Evolutionary conservation across 2,888 invertebrate species (phyloP).

Genomic region (Chrysodeixis includens): DNA sequence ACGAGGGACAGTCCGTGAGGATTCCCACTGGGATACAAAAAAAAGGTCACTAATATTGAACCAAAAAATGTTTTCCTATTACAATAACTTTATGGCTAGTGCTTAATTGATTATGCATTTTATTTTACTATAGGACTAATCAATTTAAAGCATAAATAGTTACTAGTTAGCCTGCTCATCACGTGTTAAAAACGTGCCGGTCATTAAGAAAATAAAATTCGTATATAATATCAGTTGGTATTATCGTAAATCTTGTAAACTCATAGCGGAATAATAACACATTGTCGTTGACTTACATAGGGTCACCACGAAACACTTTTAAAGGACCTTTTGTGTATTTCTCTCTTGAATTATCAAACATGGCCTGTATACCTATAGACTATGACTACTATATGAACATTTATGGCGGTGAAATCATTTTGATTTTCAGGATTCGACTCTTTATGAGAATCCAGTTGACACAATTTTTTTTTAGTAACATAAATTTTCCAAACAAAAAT

Average conservation of each 20-base stretch:
- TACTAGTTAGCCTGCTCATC: slow-evolving; percentile 29
- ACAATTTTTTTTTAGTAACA: slow-evolving; percentile 1
- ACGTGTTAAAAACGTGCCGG: slow-evolving; percentile 46
- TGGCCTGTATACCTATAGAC: no score
- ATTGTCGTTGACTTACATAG: neutral
- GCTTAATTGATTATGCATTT: neutral
- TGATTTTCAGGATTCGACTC: no score
- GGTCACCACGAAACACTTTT: neutral
- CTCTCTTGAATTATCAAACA: no score
- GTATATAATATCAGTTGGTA: slow-evolving; percentile 36
- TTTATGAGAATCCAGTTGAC: neutral
- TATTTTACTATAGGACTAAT: slow-evolving; percentile 1
- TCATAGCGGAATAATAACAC: slow-evolving; percentile 50
- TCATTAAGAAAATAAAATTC: slow-evolving; percentile 52
- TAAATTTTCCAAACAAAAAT: no score
- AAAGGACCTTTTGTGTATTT: neutral
- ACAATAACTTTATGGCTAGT: neutral
- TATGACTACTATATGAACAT: no score
- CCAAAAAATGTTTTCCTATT: no score
- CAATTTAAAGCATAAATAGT: slow-evolving; percentile 13
- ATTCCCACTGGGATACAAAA: no score
- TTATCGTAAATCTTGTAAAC: slow-evolving; percentile 52
- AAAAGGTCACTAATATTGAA: no score
- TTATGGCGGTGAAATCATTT: no score
- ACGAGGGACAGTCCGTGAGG: no score